Percentiles rank a stretch among this genome's conserved stretches.
Evolutionary conservation across 2,113 vertebrate genomes (phyloP).

Genomic region (Pavo muticus): DNA sequence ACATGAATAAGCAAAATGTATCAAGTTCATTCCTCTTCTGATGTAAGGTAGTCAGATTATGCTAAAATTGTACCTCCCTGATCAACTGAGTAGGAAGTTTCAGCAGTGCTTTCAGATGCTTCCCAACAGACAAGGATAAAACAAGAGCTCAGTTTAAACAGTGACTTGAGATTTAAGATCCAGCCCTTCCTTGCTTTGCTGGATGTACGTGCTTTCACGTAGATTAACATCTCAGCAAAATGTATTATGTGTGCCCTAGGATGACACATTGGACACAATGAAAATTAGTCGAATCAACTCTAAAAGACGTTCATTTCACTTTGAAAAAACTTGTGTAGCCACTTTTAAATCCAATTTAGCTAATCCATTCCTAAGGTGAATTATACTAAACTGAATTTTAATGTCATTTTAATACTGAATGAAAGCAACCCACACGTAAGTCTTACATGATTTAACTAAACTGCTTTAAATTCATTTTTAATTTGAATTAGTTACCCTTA

Average conservation of each 20-base stretch:
- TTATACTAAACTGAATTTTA: constrained; percentile 52
- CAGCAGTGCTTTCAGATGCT: not conserved
- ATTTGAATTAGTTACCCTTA: constrained; percentile 32
- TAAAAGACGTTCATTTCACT: not conserved
- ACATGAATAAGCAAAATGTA: not conserved
- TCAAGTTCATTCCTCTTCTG: not conserved
- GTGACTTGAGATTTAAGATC: not conserved
- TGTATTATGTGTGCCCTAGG: not conserved
- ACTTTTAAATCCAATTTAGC: constrained; percentile 56
- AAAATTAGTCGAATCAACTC: constrained; percentile 5
- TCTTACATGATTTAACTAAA: constrained; percentile 16
- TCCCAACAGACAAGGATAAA: not conserved
- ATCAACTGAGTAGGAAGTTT: not conserved
- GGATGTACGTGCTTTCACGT: not conserved
- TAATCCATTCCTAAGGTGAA: constrained; percentile 57
- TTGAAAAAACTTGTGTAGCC: not conserved
- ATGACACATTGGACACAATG: not conserved
- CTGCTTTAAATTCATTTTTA: not conserved
- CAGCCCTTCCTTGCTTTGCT: not conserved
- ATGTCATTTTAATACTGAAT: constrained; percentile 21
- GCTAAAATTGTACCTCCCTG: not conserved
- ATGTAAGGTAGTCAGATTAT: not conserved
- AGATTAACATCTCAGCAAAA: not conserved
- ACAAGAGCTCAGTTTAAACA: not conserved
- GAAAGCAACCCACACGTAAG: constrained; percentile 20